These are phyloP conservation scores for Oxyteleia sp. DNA, from an alignment of 2,888 invertebrate genomes.

Conservation along the genomic window DNA sequence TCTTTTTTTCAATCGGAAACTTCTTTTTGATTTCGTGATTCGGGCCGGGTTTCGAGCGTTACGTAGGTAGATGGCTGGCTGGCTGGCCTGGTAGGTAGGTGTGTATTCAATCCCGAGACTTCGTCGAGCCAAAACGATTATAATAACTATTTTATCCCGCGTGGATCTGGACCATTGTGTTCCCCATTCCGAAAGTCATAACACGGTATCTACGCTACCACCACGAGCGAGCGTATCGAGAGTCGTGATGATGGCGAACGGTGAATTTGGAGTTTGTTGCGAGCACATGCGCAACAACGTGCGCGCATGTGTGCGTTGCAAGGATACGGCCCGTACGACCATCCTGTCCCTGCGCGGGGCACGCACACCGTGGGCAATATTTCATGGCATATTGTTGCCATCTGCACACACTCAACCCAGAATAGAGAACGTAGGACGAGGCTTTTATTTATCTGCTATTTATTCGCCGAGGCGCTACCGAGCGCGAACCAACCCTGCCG, in stretches of 20 bases:
- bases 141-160: conserved; percentile 88
- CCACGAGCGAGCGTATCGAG: conserved; percentile 60
- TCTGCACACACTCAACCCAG: conserved; percentile 87
- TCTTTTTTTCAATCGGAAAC: conserved; percentile 72
- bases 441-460: conserved; percentile 87
- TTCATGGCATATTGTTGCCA: conserved; percentile 88
- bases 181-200: conserved; percentile 87
- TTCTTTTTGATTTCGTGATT: conserved; percentile 64
- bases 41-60: conserved; percentile 56
- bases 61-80: conserved; percentile 50
- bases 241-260: conserved; percentile 72
- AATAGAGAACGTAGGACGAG: conserved; percentile 78
- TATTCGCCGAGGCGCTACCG: no score
- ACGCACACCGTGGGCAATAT: conserved; percentile 83
- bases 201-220: conserved; percentile 85
- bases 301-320: conserved; percentile 10
- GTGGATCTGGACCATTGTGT: conserved; percentile 87
- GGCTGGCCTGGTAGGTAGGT: conserved; percentile 64
- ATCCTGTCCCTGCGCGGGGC: conserved; percentile 55
- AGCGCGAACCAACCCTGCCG: no score
- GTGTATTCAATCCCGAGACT: conserved; percentile 73
- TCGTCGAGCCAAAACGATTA: conserved; percentile 85
- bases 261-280: conserved; percentile 68
- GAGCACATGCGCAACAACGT: conserved; percentile 55
- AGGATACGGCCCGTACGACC: conserved; percentile 19